phyloP scores from a whole-genome alignment of 64 coral and sea anemone genomes.

The Pocillopora verrucosa region DNA sequence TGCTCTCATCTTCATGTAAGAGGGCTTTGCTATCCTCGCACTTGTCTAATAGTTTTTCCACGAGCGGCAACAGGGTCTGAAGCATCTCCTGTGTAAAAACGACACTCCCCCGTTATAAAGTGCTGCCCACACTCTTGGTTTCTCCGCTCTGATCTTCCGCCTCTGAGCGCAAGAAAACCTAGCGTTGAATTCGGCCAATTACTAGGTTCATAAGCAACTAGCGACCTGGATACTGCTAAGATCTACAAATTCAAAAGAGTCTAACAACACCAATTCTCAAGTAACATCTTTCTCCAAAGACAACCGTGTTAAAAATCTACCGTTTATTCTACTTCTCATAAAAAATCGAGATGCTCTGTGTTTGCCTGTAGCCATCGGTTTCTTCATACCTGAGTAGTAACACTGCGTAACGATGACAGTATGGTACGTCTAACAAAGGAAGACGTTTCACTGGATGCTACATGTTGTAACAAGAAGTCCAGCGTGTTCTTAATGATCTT shows the following conservation, averaged over 20 bases:
- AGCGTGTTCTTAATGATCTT: conserved; percentile 34
- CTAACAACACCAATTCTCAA: too few relatives aligned
- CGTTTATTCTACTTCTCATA: too few relatives aligned
- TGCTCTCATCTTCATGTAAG: conserved; percentile 66
- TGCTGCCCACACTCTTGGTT: too few relatives aligned
- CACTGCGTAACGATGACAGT: conserved; percentile 40
- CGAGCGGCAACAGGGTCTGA: conserved; percentile 8
- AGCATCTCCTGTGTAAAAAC: conserved; percentile 18
- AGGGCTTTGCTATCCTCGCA: not conserved
- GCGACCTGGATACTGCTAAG: too few relatives aligned
- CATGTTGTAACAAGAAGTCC: conserved; percentile 41
- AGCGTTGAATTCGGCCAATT: too few relatives aligned
- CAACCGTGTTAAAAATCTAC: too few relatives aligned
- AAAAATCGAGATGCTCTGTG: not conserved
- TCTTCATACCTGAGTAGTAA: conserved; percentile 59
- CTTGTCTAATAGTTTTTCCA: conserved; percentile 18
- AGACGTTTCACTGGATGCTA: conserved; percentile 57
- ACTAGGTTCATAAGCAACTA: too few relatives aligned
- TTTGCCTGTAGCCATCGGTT: not conserved
- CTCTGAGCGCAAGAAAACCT: too few relatives aligned
- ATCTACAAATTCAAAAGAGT: too few relatives aligned
- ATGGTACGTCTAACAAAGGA: conserved; percentile 43
- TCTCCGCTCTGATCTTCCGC: too few relatives aligned
- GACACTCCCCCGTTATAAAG: not conserved
- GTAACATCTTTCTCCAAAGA: too few relatives aligned